These are phyloP conservation scores for Patella depressa DNA, from an alignment of 2,888 invertebrate genomes.

Conservation along the genomic window DNA sequence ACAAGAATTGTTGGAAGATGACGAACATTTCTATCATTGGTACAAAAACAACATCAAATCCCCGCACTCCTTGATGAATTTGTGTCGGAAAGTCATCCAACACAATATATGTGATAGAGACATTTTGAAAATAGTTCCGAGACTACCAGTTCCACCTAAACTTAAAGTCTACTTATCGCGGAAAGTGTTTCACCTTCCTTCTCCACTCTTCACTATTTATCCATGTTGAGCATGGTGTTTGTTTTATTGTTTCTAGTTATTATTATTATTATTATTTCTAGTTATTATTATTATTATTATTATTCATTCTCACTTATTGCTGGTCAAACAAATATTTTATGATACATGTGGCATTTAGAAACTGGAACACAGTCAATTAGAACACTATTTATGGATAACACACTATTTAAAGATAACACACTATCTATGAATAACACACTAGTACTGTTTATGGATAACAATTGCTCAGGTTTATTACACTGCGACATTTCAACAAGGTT, in stretches of 20 bases:
- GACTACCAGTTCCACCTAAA: conserved; percentile 66
- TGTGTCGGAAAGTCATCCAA: conserved; percentile 70
- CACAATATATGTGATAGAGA: conserved; percentile 56
- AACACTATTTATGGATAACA: no score
- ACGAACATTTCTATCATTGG: conserved; percentile 64
- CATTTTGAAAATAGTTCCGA: conserved; percentile 58
- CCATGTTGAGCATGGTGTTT: background rate
- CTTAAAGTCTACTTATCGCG: conserved; percentile 64
- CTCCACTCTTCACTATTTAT: conserved; percentile 30
- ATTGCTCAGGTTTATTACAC: no score
- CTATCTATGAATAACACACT: no score
- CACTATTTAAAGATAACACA: no score
- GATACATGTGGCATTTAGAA: no score
- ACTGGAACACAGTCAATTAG: no score
- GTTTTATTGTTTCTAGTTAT: background rate
- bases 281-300: background rate
- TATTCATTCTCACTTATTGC: no score
- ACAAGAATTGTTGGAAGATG: conserved; percentile 58
- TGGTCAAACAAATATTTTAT: no score
- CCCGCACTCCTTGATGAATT: conserved; percentile 67
- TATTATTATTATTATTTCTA: conserved; percentile 5
- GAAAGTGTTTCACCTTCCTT: conserved; percentile 64
- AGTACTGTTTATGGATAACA: no score
- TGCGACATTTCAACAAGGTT: no score
- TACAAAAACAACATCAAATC: conserved; percentile 59